Percentiles rank a stretch among this genome's conserved stretches.
These are phyloP conservation scores for Andricus grossulariae DNA, from an alignment of 1,140 invertebrate genomes.

Conservation along the genomic window DNA sequence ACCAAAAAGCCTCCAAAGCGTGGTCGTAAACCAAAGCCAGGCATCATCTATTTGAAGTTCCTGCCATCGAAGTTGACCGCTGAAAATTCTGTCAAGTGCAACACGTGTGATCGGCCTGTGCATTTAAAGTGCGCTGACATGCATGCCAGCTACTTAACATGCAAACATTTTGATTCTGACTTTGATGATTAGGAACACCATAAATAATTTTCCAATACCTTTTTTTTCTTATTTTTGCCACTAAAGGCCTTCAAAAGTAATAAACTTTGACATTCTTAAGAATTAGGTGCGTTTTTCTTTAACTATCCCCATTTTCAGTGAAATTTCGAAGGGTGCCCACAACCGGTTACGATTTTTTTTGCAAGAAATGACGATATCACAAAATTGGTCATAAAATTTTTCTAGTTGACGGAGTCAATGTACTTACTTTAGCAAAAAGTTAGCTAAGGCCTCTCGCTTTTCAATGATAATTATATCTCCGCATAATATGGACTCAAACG, in stretches of 20 bases:
- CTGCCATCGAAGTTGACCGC: neutral
- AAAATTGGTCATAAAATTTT: too few relatives aligned
- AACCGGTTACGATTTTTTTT: neutral
- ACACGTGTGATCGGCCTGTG: neutral
- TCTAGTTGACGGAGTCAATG: too few relatives aligned
- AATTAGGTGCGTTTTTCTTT: too few relatives aligned
- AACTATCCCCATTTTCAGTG: neutral
- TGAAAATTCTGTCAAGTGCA: neutral
- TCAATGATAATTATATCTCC: too few relatives aligned
- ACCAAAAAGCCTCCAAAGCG: slow-evolving; percentile 6
- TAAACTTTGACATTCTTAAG: neutral
- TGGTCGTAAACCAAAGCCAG: neutral
- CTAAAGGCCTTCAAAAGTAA: neutral
- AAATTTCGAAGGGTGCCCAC: neutral
- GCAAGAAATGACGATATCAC: too few relatives aligned
- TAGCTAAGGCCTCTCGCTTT: too few relatives aligned
- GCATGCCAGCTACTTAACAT: neutral
- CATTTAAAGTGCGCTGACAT: neutral
- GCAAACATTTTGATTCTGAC: neutral
- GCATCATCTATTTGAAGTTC: neutral
- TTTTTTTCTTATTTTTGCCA: neutral
- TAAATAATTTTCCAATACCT: neutral
- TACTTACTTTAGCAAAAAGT: too few relatives aligned
- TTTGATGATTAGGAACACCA: neutral
- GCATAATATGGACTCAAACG: too few relatives aligned